Percentiles rank a stretch among this genome's conserved stretches.
Conservation (phyloP, 2,888 invertebrate species). For the Philereme transversata region DNA sequence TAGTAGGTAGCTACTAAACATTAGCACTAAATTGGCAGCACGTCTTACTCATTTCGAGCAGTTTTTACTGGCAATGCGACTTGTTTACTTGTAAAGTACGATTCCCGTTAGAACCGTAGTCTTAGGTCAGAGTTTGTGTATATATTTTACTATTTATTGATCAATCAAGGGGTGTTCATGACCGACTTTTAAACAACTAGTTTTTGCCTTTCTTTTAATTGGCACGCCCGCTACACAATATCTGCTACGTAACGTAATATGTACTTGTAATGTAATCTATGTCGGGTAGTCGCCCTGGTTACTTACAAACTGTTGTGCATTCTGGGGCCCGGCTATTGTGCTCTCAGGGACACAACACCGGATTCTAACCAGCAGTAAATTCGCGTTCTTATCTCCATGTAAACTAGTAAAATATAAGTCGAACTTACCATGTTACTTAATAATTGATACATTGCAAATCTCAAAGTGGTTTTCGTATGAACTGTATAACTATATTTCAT, state of each 20-base stretch:
- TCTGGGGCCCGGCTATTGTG: constrained; percentile 27
- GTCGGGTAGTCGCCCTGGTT: constrained; percentile 7
- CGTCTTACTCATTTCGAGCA: too few species aligned
- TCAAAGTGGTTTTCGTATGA: not conserved
- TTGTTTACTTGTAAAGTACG: too few species aligned
- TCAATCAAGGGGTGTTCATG: constrained; percentile 40
- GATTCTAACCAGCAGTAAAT: constrained; percentile 22
- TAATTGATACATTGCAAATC: constrained; percentile 6
- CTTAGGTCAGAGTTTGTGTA: too few species aligned
- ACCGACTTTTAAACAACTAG: constrained; percentile 47
- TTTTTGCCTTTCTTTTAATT: constrained; percentile 68
- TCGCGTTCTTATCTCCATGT: constrained; percentile 3
- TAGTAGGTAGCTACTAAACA: too few species aligned
- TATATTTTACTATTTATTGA: constrained; percentile 6
- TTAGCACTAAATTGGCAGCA: too few species aligned
- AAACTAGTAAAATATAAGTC: too few species aligned
- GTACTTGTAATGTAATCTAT: constrained; percentile 11
- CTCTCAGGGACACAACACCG: constrained; percentile 24
- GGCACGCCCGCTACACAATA: constrained; percentile 50
- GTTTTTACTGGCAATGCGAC: too few species aligned
- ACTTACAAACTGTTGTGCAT: constrained; percentile 5
- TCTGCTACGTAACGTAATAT: not conserved
- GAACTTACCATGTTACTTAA: too few species aligned
- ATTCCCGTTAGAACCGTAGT: too few species aligned
- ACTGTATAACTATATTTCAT: constrained; percentile 13